Conservation (phyloP, 2,113 vertebrate genomes). For the Tetraodon nigroviridis region DNA sequence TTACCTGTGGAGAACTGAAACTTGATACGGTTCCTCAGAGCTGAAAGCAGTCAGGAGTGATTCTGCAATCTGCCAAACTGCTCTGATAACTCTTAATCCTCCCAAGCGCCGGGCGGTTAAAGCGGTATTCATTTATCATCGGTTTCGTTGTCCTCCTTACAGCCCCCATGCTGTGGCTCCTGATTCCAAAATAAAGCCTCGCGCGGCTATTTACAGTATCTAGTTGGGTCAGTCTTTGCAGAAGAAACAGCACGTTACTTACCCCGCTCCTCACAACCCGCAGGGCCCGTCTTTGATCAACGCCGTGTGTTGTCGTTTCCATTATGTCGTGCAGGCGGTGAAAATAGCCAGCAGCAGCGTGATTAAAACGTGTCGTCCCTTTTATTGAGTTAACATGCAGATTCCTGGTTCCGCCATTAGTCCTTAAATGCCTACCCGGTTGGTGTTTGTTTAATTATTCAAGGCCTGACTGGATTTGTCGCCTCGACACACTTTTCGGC, state of each 20-base stretch:
- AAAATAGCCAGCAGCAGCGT: neutral
- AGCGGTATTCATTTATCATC: slow-evolving; percentile 1
- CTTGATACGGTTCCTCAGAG: slow-evolving; percentile 15
- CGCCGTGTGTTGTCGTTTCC: neutral
- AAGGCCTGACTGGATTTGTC: neutral
- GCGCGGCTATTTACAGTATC: neutral
- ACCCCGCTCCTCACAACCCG: neutral
- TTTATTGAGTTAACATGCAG: neutral
- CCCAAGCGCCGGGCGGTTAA: neutral
- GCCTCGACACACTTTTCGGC: neutral
- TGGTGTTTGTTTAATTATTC: neutral
- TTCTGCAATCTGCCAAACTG: slow-evolving; percentile 26
- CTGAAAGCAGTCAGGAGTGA: slow-evolving; percentile 26
- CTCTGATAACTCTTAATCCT: slow-evolving; percentile 17
- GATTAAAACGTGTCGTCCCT: slow-evolving; percentile 1
- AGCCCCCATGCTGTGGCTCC: neutral
- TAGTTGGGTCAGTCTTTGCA: neutral
- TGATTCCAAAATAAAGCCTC: neutral
- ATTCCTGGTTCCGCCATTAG: neutral
- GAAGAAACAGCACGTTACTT: neutral
- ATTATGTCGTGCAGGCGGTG: neutral
- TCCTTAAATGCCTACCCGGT: neutral
- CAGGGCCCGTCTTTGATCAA: neutral
- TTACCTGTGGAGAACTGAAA: neutral
- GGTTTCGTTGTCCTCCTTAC: slow-evolving; percentile 4